These are phyloP conservation scores for Ailurus styani DNA, from an alignment of 2,113 vertebrate genomes.

Conservation along the genomic window DNA sequence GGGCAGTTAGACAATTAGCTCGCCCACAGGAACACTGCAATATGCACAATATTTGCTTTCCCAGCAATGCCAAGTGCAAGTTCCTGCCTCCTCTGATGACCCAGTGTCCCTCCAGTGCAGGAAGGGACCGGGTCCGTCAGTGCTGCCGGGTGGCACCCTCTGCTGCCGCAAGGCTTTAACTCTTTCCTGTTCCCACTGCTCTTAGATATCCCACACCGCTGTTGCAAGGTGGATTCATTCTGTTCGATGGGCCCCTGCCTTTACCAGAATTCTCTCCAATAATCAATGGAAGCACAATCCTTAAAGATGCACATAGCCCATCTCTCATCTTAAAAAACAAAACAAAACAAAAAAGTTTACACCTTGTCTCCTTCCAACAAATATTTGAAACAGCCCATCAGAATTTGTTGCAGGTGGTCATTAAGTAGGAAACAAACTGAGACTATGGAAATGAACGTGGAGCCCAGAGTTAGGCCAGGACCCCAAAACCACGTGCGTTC, in stretches of 20 bases:
- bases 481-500: background rate
- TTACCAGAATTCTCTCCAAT: background rate
- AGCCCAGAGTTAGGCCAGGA: background rate
- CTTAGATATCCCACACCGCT: background rate
- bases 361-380: background rate
- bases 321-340: background rate
- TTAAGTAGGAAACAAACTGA: background rate
- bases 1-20: background rate
- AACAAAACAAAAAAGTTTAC: background rate
- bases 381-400: background rate
- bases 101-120: background rate
- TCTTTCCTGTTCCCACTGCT: background rate
- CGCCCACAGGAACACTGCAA: background rate
- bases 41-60: background rate
- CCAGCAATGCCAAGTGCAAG: background rate
- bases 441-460: background rate
- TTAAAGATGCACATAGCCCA: rapidly evolving
- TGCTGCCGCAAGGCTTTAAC: background rate
- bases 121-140: background rate
- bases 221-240: rapidly evolving
- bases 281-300: background rate
- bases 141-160: background rate
- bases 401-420: background rate
- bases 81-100: slow-evolving; percentile 6
- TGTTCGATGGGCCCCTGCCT: background rate